Conservation (phyloP, 92 coral and sea anemone genomes). For the Palythoa heliodiscus region DNA sequence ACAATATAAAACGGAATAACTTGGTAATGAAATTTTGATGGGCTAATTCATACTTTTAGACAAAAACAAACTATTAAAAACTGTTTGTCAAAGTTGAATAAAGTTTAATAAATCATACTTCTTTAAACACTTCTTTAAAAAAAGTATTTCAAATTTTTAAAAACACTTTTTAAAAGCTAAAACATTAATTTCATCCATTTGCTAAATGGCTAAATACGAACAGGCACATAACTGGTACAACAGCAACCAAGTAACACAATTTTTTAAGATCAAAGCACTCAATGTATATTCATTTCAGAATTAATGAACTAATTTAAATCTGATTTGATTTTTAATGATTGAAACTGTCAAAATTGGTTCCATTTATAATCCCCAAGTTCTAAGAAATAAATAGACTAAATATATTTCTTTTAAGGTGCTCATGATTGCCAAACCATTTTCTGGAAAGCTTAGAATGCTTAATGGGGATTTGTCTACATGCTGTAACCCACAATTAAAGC, state of each 20-base stretch:
- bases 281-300: background rate
- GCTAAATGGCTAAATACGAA: too few species aligned
- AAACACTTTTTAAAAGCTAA: too few species aligned
- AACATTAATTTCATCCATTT: too few species aligned
- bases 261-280: background rate
- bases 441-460: background rate
- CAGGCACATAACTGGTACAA: too few species aligned
- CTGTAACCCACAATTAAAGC: background rate
- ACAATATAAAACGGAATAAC: background rate
- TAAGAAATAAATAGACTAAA: background rate
- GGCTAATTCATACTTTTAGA: too few species aligned
- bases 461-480: background rate
- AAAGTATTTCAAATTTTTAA: too few species aligned
- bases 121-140: too few species aligned
- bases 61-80: too few species aligned
- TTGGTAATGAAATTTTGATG: background rate
- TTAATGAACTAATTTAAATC: background rate
- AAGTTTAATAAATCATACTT: too few species aligned
- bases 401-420: background rate
- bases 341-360: background rate
- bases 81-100: too few species aligned
- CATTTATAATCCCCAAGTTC: background rate
- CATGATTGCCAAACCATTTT: slow-evolving; percentile 1
- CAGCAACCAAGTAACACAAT: too few species aligned
- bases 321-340: background rate